These are phyloP conservation scores for Blastobasis adustella DNA, from an alignment of 2,888 invertebrate species.

Conservation along the genomic window DNA sequence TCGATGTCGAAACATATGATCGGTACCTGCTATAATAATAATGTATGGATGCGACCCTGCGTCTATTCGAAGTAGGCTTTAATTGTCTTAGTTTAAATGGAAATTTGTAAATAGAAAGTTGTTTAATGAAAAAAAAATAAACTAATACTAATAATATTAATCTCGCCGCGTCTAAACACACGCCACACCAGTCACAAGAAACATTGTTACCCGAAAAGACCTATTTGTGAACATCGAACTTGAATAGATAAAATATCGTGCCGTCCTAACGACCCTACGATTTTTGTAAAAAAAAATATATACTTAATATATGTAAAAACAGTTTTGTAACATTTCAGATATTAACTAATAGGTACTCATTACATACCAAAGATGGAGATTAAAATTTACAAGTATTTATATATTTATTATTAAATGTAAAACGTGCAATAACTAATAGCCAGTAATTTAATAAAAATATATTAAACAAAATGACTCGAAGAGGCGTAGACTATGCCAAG, in stretches of 20 bases:
- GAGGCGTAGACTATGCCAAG: slow-evolving; percentile 44
- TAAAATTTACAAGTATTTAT: slow-evolving; percentile 74
- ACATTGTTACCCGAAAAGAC: slow-evolving; percentile 47
- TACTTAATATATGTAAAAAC: slow-evolving; percentile 66
- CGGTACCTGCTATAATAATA: slow-evolving; percentile 68
- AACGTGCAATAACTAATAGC: slow-evolving; percentile 75
- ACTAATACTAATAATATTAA: slow-evolving; percentile 41
- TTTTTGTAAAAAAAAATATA: slow-evolving; percentile 72
- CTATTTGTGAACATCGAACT: slow-evolving; percentile 69
- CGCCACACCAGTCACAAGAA: slow-evolving; percentile 35
- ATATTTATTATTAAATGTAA: slow-evolving; percentile 74
- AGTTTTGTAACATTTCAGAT: slow-evolving; percentile 73
- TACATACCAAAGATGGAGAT: slow-evolving; percentile 70
- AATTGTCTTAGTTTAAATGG: slow-evolving; percentile 72
- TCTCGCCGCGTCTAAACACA: slow-evolving; percentile 43
- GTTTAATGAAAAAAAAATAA: slow-evolving; percentile 23
- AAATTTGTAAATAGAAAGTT: slow-evolving; percentile 70
- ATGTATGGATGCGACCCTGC: slow-evolving; percentile 73
- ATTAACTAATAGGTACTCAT: slow-evolving; percentile 69
- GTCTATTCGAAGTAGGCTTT: slow-evolving; percentile 73
- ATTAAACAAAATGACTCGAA: slow-evolving; percentile 65
- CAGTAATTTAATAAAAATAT: slow-evolving; percentile 71
- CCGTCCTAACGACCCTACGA: slow-evolving; percentile 75
- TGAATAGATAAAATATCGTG: slow-evolving; percentile 72
- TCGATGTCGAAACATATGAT: slow-evolving; percentile 62